Evolutionary conservation across 2,113 vertebrate species (phyloP).

Genomic region (Oncorhynchus keta): DNA sequence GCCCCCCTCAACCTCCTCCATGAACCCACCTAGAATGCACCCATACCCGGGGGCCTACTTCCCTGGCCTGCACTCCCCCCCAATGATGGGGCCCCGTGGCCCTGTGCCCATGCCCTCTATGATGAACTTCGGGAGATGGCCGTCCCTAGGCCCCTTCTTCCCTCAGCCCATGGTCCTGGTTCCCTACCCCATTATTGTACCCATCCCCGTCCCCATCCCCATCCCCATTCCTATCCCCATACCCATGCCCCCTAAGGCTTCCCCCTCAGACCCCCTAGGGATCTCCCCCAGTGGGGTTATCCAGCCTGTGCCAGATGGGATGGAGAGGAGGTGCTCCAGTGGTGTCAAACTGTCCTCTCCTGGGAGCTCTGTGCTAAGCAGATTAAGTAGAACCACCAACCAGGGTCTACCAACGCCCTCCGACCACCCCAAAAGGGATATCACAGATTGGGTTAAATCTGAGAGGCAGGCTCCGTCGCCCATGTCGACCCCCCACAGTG

Average conservation of each 20-base stretch:
- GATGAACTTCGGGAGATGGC: slow-evolving; percentile 87
- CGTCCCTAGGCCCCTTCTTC: slow-evolving; percentile 88
- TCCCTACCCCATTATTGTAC: slow-evolving; percentile 94
- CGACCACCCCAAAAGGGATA: slow-evolving; percentile 71
- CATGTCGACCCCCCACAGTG: slow-evolving; percentile 75
- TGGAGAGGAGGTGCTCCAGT: slow-evolving; percentile 69
- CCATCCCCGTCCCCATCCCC: slow-evolving; percentile 90
- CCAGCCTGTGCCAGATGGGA: slow-evolving; percentile 83
- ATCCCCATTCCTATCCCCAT: slow-evolving; percentile 95
- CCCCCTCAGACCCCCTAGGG: slow-evolving; percentile 78
- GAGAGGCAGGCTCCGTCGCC: slow-evolving; percentile 75
- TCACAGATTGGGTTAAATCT: slow-evolving; percentile 76
- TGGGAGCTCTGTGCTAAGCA: slow-evolving; percentile 37
- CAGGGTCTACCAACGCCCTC: slow-evolving; percentile 78
- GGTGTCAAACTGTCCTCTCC: slow-evolving; percentile 75
- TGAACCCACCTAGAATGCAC: slow-evolving; percentile 86
- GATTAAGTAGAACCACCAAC: slow-evolving; percentile 57
- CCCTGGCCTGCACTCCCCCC: slow-evolving; percentile 87
- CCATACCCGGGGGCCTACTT: slow-evolving; percentile 84
- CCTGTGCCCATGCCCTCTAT: slow-evolving; percentile 87
- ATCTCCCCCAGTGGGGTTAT: slow-evolving; percentile 82
- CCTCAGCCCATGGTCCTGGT: slow-evolving; percentile 91
- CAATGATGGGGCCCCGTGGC: slow-evolving; percentile 86
- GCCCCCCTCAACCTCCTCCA: slow-evolving; percentile 78
- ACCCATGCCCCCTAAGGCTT: slow-evolving; percentile 82